A percentile compares a stretch with the other conserved stretches of the same genome.
phyloP scores from a whole-genome alignment of 2,113 vertebrate species.

The Ranitomeya variabilis region DNA sequence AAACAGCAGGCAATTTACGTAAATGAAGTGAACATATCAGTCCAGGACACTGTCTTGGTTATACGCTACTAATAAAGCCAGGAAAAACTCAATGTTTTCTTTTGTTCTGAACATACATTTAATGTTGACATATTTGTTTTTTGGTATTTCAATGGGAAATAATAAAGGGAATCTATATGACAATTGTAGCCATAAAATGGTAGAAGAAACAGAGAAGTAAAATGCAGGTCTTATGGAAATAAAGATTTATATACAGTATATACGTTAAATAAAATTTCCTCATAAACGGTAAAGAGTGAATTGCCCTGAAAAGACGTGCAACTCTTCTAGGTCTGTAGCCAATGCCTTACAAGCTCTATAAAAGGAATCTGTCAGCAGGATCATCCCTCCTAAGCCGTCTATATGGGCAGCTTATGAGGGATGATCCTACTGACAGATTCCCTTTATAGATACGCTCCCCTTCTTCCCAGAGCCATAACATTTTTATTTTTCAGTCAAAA shows the following conservation, averaged over 20 bases:
- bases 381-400: too few relatives aligned
- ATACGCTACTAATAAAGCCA: slow-evolving; percentile 1
- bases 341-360: too few relatives aligned
- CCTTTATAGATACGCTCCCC: too few relatives aligned
- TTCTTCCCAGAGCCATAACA: too few relatives aligned
- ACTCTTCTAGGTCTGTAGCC: too few relatives aligned
- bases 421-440: too few relatives aligned
- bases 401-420: too few relatives aligned
- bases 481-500: too few relatives aligned
- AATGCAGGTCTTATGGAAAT: not conserved
- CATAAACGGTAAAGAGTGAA: too few relatives aligned
- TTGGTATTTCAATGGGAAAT: not conserved
- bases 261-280: too few relatives aligned
- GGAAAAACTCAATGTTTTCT: not conserved
- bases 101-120: not conserved
- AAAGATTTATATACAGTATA: not conserved
- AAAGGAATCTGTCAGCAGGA: too few relatives aligned
- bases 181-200: not conserved
- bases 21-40: slow-evolving; percentile 25
- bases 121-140: not conserved
- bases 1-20: slow-evolving; percentile 1
- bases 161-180: not conserved
- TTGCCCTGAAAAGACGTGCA: too few relatives aligned
- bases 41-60: not conserved
- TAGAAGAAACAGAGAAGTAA: not conserved